A percentile compares a stretch with the other conserved stretches of the same genome.
These are phyloP conservation scores for Oostethus manadensis DNA, from an alignment of 2,113 vertebrate genomes.

Conservation along the genomic window DNA sequence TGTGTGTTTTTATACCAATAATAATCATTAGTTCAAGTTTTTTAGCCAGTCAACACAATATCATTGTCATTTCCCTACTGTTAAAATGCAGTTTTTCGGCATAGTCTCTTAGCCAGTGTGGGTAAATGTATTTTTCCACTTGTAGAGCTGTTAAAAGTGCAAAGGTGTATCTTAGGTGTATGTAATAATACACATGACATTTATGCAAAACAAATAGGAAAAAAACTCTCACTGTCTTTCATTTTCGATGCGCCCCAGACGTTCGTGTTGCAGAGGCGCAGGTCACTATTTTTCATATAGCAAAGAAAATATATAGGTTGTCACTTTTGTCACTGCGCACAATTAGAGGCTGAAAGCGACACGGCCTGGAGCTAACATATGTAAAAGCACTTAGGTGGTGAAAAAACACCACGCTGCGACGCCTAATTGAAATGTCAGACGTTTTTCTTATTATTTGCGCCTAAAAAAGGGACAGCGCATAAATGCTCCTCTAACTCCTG, in stretches of 20 bases:
- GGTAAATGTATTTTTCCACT: not conserved
- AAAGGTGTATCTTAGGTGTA: not conserved
- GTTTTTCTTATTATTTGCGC: constrained; percentile 7
- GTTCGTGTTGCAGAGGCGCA: constrained; percentile 31
- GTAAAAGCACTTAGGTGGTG: not conserved
- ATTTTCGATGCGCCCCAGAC: constrained; percentile 18
- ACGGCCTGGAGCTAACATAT: constrained; percentile 3
- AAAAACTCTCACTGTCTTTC: constrained; percentile 3
- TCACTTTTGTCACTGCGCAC: constrained; percentile 7
- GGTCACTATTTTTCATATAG: constrained; percentile 31
- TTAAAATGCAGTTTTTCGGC: too few relatives aligned
- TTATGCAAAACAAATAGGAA: constrained; percentile 25
- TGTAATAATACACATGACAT: constrained; percentile 7
- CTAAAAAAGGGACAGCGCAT: constrained; percentile 7
- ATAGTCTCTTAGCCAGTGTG: not conserved
- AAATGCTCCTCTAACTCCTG: constrained; percentile 5
- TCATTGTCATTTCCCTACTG: too few relatives aligned
- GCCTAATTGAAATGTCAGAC: constrained; percentile 15
- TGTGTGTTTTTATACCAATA: too few relatives aligned
- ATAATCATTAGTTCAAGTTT: too few relatives aligned
- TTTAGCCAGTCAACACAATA: too few relatives aligned
- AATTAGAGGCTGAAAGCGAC: not conserved
- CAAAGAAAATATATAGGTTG: not conserved
- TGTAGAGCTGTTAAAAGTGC: not conserved
- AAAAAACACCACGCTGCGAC: not conserved